Conservation (phyloP, 2,113 vertebrate species). For the Raja brachyura region DNA sequence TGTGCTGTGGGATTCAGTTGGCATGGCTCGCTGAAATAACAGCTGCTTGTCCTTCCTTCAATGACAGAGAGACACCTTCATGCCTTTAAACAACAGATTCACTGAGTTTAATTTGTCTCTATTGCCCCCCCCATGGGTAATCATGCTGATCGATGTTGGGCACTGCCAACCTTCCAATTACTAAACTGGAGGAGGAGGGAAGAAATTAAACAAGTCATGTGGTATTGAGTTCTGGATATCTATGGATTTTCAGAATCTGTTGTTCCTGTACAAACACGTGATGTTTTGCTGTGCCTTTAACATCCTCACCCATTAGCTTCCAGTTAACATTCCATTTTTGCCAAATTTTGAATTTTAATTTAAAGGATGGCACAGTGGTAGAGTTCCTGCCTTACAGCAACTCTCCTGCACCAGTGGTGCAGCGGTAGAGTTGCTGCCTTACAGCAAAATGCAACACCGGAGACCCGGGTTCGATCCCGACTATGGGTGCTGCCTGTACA, state of each 20-base stretch:
- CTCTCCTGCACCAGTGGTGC: too few species aligned
- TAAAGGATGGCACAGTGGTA: too few species aligned
- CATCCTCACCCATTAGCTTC: not conserved
- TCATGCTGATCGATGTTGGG: not conserved
- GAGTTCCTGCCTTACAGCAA: too few species aligned
- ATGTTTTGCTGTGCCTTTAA: not conserved
- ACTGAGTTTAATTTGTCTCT: conserved; percentile 10
- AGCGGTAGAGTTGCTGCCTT: too few species aligned
- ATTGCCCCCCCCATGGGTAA: not conserved
- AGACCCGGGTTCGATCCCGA: too few species aligned
- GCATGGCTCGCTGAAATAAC: not conserved
- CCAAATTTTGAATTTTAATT: not conserved
- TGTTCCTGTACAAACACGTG: not conserved
- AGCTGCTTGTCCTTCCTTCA: not conserved
- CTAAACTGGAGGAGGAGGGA: not conserved
- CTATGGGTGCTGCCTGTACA: too few species aligned
- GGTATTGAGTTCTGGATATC: not conserved
- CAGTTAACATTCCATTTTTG: not conserved
- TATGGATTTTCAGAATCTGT: not conserved
- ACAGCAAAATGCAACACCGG: too few species aligned
- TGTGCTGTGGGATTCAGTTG: not conserved
- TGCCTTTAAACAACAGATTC: not conserved
- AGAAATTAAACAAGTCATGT: not conserved
- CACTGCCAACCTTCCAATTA: not conserved
- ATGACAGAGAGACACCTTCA: not conserved